Conservation (phyloP, 2,888 invertebrate species). For the Nomada ruficornis region DNA sequence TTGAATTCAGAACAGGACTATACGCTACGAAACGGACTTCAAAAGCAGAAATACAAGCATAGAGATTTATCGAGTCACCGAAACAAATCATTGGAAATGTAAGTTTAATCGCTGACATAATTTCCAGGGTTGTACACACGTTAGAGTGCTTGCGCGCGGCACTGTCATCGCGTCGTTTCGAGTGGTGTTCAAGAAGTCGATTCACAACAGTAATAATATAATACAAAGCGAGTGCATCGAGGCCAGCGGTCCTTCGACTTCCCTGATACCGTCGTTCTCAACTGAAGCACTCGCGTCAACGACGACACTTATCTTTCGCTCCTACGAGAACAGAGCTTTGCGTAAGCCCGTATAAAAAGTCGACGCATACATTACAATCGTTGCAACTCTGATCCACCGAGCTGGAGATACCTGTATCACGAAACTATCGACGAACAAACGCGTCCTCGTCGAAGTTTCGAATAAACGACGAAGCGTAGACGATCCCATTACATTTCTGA, state of each 20-base stretch:
- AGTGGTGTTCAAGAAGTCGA: slow-evolving; percentile 3
- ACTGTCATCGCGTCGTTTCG: neutral
- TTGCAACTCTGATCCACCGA: neutral
- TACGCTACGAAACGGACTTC: too few relatives aligned
- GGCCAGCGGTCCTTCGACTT: neutral
- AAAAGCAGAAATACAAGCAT: too few relatives aligned
- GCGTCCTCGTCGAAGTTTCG: too few relatives aligned
- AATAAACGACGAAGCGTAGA: neutral
- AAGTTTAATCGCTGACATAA: too few relatives aligned
- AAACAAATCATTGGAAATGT: too few relatives aligned
- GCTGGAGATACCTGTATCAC: too few relatives aligned
- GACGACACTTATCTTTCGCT: neutral
- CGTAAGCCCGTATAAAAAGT: too few relatives aligned
- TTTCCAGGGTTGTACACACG: too few relatives aligned
- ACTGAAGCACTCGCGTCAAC: neutral
- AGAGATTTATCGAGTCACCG: too few relatives aligned
- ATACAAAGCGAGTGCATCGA: neutral
- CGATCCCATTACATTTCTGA: neutral
- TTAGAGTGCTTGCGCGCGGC: neutral
- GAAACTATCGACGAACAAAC: too few relatives aligned
- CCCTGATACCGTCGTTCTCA: neutral
- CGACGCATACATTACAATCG: too few relatives aligned
- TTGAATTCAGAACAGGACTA: neutral
- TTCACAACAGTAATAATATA: neutral
- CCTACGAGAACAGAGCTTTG: too few relatives aligned